Conservation (phyloP, 2,113 vertebrate genomes). For the Indri indri region DNA sequence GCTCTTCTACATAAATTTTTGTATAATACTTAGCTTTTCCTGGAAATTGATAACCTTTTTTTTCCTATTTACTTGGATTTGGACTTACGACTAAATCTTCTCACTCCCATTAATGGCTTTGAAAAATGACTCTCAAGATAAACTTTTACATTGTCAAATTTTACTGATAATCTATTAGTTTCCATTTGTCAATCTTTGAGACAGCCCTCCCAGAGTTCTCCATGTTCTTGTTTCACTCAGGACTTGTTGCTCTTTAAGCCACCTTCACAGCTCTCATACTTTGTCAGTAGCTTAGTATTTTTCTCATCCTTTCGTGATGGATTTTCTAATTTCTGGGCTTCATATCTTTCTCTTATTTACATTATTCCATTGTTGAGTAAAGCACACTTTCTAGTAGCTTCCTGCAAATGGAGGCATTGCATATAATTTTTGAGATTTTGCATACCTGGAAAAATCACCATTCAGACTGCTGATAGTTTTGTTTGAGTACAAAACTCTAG, state of each 20-base stretch:
- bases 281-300: neutral
- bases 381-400: neutral
- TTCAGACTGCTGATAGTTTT: neutral
- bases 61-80: neutral
- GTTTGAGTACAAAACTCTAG: neutral
- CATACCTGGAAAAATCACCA: neutral
- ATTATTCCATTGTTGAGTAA: neutral
- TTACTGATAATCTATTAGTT: neutral
- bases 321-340: neutral
- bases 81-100: neutral
- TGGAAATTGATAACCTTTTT: neutral
- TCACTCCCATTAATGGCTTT: neutral
- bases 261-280: neutral
- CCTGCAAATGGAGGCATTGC: neutral
- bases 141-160: neutral
- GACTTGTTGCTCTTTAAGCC: neutral
- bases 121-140: neutral
- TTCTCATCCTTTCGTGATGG: neutral
- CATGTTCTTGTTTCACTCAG: neutral
- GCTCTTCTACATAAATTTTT: neutral
- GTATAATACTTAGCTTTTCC: neutral
- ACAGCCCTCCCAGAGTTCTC: neutral
- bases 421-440: neutral
- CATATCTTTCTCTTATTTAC: neutral
- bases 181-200: neutral